phyloP scores from a whole-genome alignment of 2,113 vertebrate genomes.

The Hypanus sabinus region DNA sequence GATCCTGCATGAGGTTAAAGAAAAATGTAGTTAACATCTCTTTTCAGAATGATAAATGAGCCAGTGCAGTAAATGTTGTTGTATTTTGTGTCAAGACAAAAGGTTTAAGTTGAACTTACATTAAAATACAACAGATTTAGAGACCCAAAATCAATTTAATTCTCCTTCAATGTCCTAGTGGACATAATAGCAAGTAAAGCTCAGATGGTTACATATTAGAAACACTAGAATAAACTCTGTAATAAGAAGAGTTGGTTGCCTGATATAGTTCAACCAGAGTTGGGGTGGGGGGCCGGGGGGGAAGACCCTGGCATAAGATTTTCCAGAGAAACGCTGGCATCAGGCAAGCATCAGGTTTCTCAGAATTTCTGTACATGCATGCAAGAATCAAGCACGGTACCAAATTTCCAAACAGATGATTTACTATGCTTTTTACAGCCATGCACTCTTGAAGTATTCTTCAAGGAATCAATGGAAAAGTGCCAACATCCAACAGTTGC shows the following conservation, averaged over 20 bases:
- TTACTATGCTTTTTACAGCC: too few species aligned
- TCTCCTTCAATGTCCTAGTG: background rate
- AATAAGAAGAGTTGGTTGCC: background rate
- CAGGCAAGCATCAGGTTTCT: too few species aligned
- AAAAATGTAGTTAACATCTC: constrained; percentile 43
- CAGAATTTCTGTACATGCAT: too few species aligned
- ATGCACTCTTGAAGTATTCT: too few species aligned
- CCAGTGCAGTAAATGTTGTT: background rate
- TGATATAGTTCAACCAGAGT: background rate
- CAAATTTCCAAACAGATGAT: too few species aligned
- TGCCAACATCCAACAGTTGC: too few species aligned
- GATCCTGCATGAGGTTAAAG: constrained; percentile 61
- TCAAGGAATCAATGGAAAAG: too few species aligned
- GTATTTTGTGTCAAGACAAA: background rate
- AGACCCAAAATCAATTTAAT: background rate
- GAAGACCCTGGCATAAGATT: too few species aligned
- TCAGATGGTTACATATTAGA: background rate
- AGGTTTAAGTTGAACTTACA: background rate
- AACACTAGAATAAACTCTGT: background rate
- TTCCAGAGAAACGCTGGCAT: too few species aligned
- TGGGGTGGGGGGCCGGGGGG: too few species aligned
- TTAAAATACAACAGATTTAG: background rate
- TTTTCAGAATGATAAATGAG: constrained; percentile 39
- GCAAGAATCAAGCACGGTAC: too few species aligned
- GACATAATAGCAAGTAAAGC: too few species aligned